Evolutionary conservation across 2,888 invertebrate species (phyloP).

Genomic region (Crocallis elinguaria): DNA sequence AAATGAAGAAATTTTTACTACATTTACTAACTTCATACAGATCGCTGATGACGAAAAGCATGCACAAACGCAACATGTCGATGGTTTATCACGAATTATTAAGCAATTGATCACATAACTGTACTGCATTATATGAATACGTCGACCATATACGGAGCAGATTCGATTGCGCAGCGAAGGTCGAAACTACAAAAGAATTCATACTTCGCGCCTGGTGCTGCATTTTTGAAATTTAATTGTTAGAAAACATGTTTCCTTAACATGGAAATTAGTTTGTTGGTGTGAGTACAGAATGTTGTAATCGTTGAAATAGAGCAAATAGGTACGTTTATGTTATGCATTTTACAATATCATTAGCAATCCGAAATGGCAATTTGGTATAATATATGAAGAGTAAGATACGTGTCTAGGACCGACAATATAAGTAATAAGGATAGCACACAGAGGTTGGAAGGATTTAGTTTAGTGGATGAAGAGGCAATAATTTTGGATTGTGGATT

Average conservation of each 20-base stretch:
- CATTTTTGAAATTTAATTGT: constrained; percentile 33
- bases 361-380: too few species aligned
- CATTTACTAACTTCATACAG: background rate
- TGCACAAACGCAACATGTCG: constrained; percentile 34
- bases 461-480: too few species aligned
- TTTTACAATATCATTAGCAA: too few species aligned
- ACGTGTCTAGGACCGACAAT: too few species aligned
- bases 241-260: constrained; percentile 29
- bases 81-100: constrained; percentile 54
- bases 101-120: constrained; percentile 52
- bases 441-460: too few species aligned
- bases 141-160: constrained; percentile 48
- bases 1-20: background rate
- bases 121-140: constrained; percentile 47
- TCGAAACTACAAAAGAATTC: constrained; percentile 40
- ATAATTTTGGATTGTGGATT: too few species aligned
- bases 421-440: too few species aligned
- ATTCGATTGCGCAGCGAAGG: constrained; percentile 50
- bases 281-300: constrained; percentile 14
- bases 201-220: constrained; percentile 37
- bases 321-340: background rate
- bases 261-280: constrained; percentile 23
- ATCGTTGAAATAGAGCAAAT: constrained; percentile 4
- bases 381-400: too few species aligned
- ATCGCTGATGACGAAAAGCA: constrained; percentile 32